A percentile compares a stretch with the other conserved stretches of the same genome.
Conservation (phyloP, 2,113 vertebrate species). For the Engystomops pustulosus region DNA sequence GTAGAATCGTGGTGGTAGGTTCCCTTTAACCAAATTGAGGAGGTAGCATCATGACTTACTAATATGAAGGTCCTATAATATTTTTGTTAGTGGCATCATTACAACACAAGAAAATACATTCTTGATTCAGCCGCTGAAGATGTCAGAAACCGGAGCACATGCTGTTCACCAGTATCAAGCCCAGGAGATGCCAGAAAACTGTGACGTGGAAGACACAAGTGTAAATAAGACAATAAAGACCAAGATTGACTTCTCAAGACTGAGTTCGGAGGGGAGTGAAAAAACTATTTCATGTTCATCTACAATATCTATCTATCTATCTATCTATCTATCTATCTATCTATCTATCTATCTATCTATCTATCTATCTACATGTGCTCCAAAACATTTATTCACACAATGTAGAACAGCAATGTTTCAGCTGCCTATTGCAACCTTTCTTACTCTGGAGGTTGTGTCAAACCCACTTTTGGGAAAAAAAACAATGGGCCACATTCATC, state of each 20-base stretch:
- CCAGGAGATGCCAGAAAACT: slow-evolving; percentile 61
- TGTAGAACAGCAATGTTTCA: too few relatives aligned
- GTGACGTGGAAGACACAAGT: slow-evolving; percentile 66
- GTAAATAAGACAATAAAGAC: slow-evolving; percentile 58
- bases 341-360: neutral
- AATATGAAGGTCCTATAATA: neutral
- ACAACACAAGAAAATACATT: slow-evolving; percentile 69
- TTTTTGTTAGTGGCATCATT: slow-evolving; percentile 74
- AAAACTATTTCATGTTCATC: too few relatives aligned
- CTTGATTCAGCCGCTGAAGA: slow-evolving; percentile 74
- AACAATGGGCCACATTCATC: too few relatives aligned
- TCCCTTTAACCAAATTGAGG: too few relatives aligned
- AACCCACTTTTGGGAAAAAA: too few relatives aligned
- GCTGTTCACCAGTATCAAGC: slow-evolving; percentile 68
- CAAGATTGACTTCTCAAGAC: slow-evolving; percentile 63
- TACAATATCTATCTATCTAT: too few relatives aligned
- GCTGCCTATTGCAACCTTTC: too few relatives aligned
- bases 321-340: too few relatives aligned
- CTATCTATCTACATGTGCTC: too few relatives aligned
- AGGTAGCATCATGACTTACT: neutral
- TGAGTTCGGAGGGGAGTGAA: slow-evolving; percentile 65
- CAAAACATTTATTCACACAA: too few relatives aligned
- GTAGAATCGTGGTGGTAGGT: too few relatives aligned
- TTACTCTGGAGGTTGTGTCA: too few relatives aligned
- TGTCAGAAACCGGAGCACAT: slow-evolving; percentile 62